These are phyloP conservation scores for Bombus turneri DNA, from an alignment of 1,140 invertebrate species.

Conservation along the genomic window DNA sequence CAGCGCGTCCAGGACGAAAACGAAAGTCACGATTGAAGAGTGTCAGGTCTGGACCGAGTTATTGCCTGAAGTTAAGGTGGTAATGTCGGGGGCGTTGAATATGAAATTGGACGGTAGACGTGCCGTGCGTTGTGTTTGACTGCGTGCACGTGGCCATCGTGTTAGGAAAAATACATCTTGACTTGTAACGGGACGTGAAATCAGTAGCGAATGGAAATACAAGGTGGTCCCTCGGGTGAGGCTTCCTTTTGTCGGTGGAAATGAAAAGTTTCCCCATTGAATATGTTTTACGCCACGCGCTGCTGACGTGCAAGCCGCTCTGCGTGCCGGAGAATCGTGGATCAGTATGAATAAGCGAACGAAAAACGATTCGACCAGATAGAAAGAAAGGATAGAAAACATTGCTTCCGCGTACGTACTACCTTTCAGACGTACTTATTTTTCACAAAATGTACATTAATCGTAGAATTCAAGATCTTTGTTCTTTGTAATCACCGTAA, in stretches of 20 bases:
- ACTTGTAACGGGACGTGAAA: conserved; percentile 68
- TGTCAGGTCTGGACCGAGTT: conserved; percentile 37
- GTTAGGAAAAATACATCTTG: conserved; percentile 60
- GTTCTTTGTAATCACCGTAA: no score
- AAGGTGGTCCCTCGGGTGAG: conserved; percentile 42
- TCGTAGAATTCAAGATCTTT: background rate
- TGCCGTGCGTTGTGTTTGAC: no score
- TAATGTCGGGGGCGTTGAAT: conserved; percentile 50
- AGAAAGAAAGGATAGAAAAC: background rate
- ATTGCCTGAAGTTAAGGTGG: conserved; percentile 54
- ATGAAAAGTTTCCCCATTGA: conserved; percentile 69
- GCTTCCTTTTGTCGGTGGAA: conserved; percentile 59
- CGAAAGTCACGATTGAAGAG: conserved; percentile 35
- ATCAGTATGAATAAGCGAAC: background rate
- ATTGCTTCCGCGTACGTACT: no score
- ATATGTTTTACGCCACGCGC: conserved; percentile 55
- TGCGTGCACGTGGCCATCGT: conserved; percentile 19
- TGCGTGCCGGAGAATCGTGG: background rate
- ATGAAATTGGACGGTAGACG: conserved; percentile 63
- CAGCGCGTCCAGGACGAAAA: conserved; percentile 12
- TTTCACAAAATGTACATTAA: background rate
- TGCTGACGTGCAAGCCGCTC: background rate
- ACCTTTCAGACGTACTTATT: background rate
- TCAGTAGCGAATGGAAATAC: conserved; percentile 67
- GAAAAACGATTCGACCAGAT: conserved; percentile 3